Percentiles rank a stretch among this genome's conserved stretches.
These are phyloP conservation scores for Acleris holmiana DNA, from an alignment of 2,888 invertebrate genomes.

Conservation along the genomic window DNA sequence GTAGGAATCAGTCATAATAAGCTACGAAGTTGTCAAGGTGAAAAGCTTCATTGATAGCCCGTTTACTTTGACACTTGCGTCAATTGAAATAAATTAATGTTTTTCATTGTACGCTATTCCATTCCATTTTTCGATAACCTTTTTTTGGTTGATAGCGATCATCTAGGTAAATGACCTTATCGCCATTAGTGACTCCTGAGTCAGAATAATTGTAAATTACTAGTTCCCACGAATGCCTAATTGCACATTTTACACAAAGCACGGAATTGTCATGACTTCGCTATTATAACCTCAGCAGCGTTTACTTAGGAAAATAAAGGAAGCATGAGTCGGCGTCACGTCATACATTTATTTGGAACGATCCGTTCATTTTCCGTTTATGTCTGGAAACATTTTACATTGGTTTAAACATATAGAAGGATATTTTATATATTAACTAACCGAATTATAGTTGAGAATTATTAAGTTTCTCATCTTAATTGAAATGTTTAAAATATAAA, in stretches of 20 bases:
- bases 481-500: too few relatives aligned
- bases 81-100: neutral
- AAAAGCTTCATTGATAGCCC: neutral
- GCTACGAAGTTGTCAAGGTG: too few relatives aligned
- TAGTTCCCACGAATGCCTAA: slow-evolving; percentile 35
- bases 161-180: slow-evolving; percentile 15
- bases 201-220: slow-evolving; percentile 29
- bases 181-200: slow-evolving; percentile 13
- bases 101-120: neutral
- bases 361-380: slow-evolving; percentile 40
- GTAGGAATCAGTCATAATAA: too few relatives aligned
- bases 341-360: slow-evolving; percentile 61
- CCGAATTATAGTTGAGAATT: too few relatives aligned
- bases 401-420: neutral
- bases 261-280: slow-evolving; percentile 44
- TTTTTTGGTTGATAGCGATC: neutral
- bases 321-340: slow-evolving; percentile 59
- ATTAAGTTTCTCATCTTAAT: too few relatives aligned
- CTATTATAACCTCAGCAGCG: slow-evolving; percentile 47
- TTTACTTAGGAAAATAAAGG: slow-evolving; percentile 51
- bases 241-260: slow-evolving; percentile 36
- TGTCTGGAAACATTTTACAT: slow-evolving; percentile 3
- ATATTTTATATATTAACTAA: neutral
- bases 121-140: neutral
- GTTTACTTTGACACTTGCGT: neutral